Percentiles rank a stretch among this genome's conserved stretches.
Conservation (phyloP, 2,113 vertebrate genomes). For the Pangasianodon hypophthalmus region DNA sequence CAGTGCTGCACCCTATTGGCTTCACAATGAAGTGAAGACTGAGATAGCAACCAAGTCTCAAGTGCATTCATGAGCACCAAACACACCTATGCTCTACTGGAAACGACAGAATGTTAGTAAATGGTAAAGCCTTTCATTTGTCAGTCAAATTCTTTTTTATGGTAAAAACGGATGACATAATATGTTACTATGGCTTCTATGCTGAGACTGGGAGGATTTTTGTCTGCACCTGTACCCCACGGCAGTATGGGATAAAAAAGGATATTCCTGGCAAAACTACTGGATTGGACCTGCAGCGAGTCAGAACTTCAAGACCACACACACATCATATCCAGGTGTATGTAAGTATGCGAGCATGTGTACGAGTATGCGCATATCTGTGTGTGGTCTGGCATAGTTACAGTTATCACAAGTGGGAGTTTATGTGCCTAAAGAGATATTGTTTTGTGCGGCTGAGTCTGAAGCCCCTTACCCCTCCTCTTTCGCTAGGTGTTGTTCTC, state of each 20-base stretch:
- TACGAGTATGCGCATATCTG: slow-evolving; percentile 45
- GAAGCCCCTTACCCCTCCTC: slow-evolving; percentile 43
- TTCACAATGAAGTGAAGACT: background rate
- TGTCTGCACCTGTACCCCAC: slow-evolving; percentile 59
- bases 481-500: slow-evolving; percentile 40
- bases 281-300: slow-evolving; percentile 37
- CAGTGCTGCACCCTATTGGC: slow-evolving; percentile 40
- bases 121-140: background rate
- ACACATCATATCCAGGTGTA: slow-evolving; percentile 39
- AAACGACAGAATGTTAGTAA: background rate
- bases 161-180: slow-evolving; percentile 30
- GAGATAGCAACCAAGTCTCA: background rate
- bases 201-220: slow-evolving; percentile 39
- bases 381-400: slow-evolving; percentile 69
- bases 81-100: background rate
- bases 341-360: slow-evolving; percentile 54
- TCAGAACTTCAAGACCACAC: slow-evolving; percentile 69
- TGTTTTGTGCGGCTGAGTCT: slow-evolving; percentile 60
- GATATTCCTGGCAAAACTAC: slow-evolving; percentile 51
- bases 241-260: slow-evolving; percentile 47
- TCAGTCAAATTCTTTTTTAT: slow-evolving; percentile 6
- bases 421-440: slow-evolving; percentile 62
- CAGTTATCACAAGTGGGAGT: slow-evolving; percentile 67
- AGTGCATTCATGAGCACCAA: background rate
- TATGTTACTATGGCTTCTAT: slow-evolving; percentile 44